These are phyloP conservation scores for Melierax canorus DNA, from an alignment of 2,113 vertebrate genomes.

Conservation along the genomic window DNA sequence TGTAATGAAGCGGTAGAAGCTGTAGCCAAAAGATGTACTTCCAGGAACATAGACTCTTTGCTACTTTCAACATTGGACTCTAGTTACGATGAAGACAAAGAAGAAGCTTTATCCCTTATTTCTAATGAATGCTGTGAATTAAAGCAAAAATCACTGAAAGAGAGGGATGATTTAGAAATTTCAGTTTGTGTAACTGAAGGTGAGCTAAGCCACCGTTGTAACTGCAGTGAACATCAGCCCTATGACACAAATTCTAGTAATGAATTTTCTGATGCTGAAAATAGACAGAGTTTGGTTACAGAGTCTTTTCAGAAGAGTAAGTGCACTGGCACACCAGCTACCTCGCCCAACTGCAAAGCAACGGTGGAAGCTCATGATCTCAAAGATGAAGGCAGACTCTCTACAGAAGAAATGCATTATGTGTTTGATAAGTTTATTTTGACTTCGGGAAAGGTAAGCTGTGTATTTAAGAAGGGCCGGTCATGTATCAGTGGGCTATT, in stretches of 20 bases:
- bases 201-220: slow-evolving; percentile 42
- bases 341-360: slow-evolving; percentile 75
- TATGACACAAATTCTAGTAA: slow-evolving; percentile 42
- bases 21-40: slow-evolving; percentile 62
- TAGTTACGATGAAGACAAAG: slow-evolving; percentile 41
- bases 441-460: slow-evolving; percentile 93
- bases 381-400: slow-evolving; percentile 65
- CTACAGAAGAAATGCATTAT: slow-evolving; percentile 86
- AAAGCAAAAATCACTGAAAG: slow-evolving; percentile 60
- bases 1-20: slow-evolving; percentile 47
- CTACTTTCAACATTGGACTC: slow-evolving; percentile 55
- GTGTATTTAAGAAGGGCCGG: background rate
- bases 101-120: slow-evolving; percentile 50
- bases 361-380: slow-evolving; percentile 62
- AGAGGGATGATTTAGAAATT: slow-evolving; percentile 45
- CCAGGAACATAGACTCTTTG: slow-evolving; percentile 21
- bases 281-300: slow-evolving; percentile 35
- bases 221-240: slow-evolving; percentile 57
- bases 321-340: slow-evolving; percentile 74
- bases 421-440: slow-evolving; percentile 95
- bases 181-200: slow-evolving; percentile 50
- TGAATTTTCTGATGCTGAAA: slow-evolving; percentile 65
- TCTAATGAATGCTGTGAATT: slow-evolving; percentile 65
- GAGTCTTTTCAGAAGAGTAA: slow-evolving; percentile 39
- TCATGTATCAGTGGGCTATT: background rate